phyloP scores from a whole-genome alignment of 2,113 vertebrate genomes.

The Forbesichthys agassizii region DNA sequence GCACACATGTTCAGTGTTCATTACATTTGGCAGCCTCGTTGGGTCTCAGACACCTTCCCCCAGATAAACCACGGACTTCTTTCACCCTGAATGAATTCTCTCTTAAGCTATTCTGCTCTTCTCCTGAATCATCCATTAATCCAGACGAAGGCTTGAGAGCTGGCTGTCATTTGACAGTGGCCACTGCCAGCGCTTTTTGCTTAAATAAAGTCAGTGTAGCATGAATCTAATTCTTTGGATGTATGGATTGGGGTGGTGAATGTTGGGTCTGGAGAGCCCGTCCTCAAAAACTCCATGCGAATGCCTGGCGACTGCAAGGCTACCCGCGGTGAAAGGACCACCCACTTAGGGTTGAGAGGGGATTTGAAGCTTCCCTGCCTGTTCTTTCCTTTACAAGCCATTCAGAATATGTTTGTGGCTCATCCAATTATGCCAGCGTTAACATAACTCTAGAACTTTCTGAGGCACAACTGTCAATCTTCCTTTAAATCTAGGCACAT shows the following conservation, averaged over 20 bases:
- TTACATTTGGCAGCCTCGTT: constrained; percentile 60
- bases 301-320: constrained; percentile 80
- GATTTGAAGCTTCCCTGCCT: constrained; percentile 76
- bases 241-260: constrained; percentile 76
- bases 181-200: constrained; percentile 73
- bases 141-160: constrained; percentile 71
- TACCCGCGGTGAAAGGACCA: constrained; percentile 82
- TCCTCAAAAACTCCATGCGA: constrained; percentile 71
- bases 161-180: constrained; percentile 75
- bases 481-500: constrained; percentile 38
- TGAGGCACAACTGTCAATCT: constrained; percentile 53
- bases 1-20: constrained; percentile 59
- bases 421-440: constrained; percentile 68
- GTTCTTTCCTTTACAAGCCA: constrained; percentile 72
- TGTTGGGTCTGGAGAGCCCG: constrained; percentile 76
- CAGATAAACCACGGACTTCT: constrained; percentile 66
- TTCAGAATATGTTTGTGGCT: constrained; percentile 74
- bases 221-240: constrained; percentile 83
- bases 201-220: constrained; percentile 85
- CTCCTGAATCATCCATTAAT: constrained; percentile 80
- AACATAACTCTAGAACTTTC: constrained; percentile 50
- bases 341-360: constrained; percentile 82
- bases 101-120: constrained; percentile 66
- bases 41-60: constrained; percentile 64
- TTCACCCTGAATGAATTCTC: constrained; percentile 71